Evolutionary conservation across 2,797 vertebrate species (phyloP).

Genomic region (Enteromius radiatus): DNA sequence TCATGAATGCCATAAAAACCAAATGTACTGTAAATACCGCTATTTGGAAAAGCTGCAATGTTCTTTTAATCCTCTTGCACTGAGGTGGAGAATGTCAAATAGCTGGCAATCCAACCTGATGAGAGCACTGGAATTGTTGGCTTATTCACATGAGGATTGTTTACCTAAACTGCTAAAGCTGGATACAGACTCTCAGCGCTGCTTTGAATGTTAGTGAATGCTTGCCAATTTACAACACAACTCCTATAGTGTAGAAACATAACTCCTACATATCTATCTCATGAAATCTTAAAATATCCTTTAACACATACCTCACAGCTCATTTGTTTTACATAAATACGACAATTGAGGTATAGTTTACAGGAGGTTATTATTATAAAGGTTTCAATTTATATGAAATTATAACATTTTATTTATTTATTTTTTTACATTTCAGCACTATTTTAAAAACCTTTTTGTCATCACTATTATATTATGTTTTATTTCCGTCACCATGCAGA

Average conservation of each 20-base stretch:
- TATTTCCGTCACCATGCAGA: background rate
- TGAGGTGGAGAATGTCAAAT: conserved; percentile 71
- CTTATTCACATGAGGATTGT: conserved; percentile 38
- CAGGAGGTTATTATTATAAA: background rate
- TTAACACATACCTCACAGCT: background rate
- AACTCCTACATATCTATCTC: background rate
- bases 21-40: conserved; percentile 51
- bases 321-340: background rate
- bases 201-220: background rate
- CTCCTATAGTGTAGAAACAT: background rate
- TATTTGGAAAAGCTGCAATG: conserved; percentile 45
- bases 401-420: background rate
- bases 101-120: conserved; percentile 72
- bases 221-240: background rate
- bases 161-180: conserved; percentile 33
- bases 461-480: background rate
- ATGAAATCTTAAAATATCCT: background rate
- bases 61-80: conserved; percentile 47
- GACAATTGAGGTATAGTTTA: background rate
- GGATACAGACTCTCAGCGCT: conserved; percentile 54
- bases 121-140: conserved; percentile 65
- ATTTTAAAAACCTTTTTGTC: background rate
- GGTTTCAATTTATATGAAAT: background rate
- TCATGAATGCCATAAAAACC: conserved; percentile 47
- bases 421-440: background rate